These are phyloP conservation scores for Zapus hudsonius DNA, from an alignment of 2,113 vertebrate species.

Conservation along the genomic window DNA sequence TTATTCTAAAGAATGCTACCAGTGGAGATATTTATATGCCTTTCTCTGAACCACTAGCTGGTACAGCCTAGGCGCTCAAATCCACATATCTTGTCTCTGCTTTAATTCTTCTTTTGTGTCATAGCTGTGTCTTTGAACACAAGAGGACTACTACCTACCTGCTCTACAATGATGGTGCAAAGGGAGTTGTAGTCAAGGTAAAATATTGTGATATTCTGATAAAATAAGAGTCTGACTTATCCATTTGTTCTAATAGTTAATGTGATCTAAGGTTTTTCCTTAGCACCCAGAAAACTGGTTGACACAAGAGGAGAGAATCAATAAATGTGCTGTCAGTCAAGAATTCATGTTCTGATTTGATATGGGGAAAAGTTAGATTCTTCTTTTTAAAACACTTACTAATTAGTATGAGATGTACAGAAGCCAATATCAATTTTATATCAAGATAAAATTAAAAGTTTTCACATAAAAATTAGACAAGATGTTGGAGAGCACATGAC, in stretches of 20 bases:
- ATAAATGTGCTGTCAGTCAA: neutral
- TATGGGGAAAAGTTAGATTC: neutral
- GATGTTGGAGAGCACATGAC: neutral
- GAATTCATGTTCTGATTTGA: neutral
- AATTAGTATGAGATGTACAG: neutral
- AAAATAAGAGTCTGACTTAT: neutral
- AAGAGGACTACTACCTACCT: neutral
- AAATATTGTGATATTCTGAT: neutral
- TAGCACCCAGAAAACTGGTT: neutral
- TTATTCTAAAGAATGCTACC: neutral
- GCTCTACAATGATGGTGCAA: neutral
- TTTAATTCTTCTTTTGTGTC: neutral
- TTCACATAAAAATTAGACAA: neutral
- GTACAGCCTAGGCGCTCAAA: neutral
- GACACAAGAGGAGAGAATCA: neutral
- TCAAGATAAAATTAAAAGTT: neutral
- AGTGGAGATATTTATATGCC: neutral
- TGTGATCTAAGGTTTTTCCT: neutral
- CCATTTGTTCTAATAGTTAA: neutral
- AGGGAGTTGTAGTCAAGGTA: neutral
- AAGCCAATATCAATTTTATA: no score
- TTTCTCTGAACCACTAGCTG: neutral
- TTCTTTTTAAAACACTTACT: neutral
- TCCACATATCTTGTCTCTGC: neutral
- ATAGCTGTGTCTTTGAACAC: neutral